Evolutionary conservation across 1,140 invertebrate species (phyloP).

Genomic region (Ceratina calcarata): DNA sequence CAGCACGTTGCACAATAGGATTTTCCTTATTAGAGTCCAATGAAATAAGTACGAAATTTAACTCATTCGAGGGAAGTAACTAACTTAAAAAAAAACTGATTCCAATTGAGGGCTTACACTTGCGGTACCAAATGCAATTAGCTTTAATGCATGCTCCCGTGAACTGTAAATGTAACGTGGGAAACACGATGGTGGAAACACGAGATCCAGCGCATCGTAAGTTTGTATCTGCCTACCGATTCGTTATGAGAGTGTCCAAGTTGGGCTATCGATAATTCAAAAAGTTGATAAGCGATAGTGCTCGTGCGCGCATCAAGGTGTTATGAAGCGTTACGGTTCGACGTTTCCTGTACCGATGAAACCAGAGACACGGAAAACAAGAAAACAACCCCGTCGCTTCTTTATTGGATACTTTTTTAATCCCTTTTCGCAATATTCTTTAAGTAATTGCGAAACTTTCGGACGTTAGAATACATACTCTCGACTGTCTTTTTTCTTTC

Average conservation of each 20-base stretch:
- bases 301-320: not conserved
- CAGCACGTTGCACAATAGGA: not conserved
- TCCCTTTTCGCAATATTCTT: not conserved
- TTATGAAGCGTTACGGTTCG: constrained; percentile 9
- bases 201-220: constrained; percentile 5
- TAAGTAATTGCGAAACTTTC: too few species aligned
- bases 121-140: not conserved
- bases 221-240: constrained; percentile 25
- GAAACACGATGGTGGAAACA: not conserved
- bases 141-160: not conserved
- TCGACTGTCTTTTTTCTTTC: too few species aligned
- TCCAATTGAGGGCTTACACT: not conserved
- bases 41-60: too few species aligned
- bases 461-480: too few species aligned
- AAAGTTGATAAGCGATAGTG: constrained; percentile 39
- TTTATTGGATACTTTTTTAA: not conserved
- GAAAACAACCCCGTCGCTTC: not conserved
- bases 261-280: constrained; percentile 30
- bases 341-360: not conserved
- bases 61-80: too few species aligned
- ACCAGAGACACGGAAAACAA: not conserved
- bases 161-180: not conserved
- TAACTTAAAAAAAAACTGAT: too few species aligned
- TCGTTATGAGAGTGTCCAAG: constrained; percentile 13
- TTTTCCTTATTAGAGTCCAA: too few species aligned